Evolutionary conservation across 2,888 invertebrate genomes (phyloP), one percentile per base, ranked within the genome.

Genomic region (Resseliella maxima): DNA sequence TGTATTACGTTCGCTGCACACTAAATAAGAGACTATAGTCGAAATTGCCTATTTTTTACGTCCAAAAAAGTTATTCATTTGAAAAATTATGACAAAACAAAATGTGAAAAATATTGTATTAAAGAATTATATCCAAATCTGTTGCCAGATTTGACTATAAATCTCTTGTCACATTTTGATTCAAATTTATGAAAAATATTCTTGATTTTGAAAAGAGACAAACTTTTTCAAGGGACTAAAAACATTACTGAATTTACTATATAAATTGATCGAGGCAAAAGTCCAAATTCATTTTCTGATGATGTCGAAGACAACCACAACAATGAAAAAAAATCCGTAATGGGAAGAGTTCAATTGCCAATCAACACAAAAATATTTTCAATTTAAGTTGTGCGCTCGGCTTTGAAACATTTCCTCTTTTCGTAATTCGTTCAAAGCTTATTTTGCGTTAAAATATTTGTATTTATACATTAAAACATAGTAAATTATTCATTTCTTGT

Each of bases 1-100:
- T 59, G 59, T 59, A 59, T 59, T 59, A n/a, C 27, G 59, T 59
- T 59, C 59, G 27, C 59, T 59, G 59, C 59, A 59, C 59, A 59
- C 24, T 59, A 59, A 59, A 59, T 59, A 59, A 59, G 59, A 59
- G 59, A 59, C n/a, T 24, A 59, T 59, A 1, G n/a, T 24, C 27
- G 0, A 59, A 59, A 59, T 24, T 59, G 59, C 59, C 59, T 59
- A n/a, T n/a, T 59, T 59, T 59, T 59, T 59, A 24, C 59, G 59
- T 59, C 59, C 59, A 27, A n/a, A 59, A 24, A n/a, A 24, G 12
- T 45, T 45, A 12, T 45, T 45, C 12, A 10, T 5, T 45, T 18
- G 18, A 50, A 50, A 15, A 50, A 50, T 15, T 50, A 41, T 50
- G 46, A 50, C 18, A 18, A 50, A 1, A 2, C 24, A 3, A 8